Percentiles rank a stretch among this genome's conserved stretches.
phyloP scores from a whole-genome alignment of 2,797 vertebrate species.

The Hybognathus amarus region DNA sequence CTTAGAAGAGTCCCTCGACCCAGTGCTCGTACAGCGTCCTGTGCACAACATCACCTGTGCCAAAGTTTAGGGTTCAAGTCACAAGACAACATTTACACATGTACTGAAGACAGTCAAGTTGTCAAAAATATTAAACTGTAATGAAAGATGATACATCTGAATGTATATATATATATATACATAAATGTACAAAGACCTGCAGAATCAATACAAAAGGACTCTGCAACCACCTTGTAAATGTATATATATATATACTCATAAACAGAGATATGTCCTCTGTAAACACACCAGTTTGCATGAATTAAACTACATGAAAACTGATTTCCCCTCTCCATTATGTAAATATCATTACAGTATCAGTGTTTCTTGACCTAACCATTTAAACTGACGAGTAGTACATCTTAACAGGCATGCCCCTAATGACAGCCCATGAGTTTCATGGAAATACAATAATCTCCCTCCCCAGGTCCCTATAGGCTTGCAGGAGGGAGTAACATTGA shows the following conservation, averaged over 20 bases:
- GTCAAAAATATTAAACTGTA: slow-evolving; percentile 59
- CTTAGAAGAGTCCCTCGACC: slow-evolving; percentile 30
- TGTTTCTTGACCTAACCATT: slow-evolving; percentile 84
- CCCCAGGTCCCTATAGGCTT: slow-evolving; percentile 48
- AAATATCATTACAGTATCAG: slow-evolving; percentile 71
- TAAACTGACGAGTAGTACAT: slow-evolving; percentile 79
- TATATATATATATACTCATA: slow-evolving; percentile 78
- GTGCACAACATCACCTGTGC: slow-evolving; percentile 49
- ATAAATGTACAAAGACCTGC: slow-evolving; percentile 80
- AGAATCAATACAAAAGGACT: slow-evolving; percentile 82
- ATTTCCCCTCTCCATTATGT: slow-evolving; percentile 68
- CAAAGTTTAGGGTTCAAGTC: slow-evolving; percentile 62
- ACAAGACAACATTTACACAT: slow-evolving; percentile 61
- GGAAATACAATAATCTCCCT: slow-evolving; percentile 57
- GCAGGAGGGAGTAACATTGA: slow-evolving; percentile 53
- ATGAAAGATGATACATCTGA: slow-evolving; percentile 62
- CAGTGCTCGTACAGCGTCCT: slow-evolving; percentile 45
- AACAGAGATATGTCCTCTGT: slow-evolving; percentile 79
- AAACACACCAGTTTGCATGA: slow-evolving; percentile 66
- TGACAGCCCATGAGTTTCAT: slow-evolving; percentile 61
- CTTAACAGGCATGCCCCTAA: slow-evolving; percentile 63
- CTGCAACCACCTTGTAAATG: slow-evolving; percentile 88
- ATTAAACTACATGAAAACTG: slow-evolving; percentile 69
- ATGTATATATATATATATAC: slow-evolving; percentile 62
- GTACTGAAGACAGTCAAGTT: slow-evolving; percentile 55